Evolutionary conservation across 2,888 invertebrate genomes (phyloP), one percentile per base, ranked within the genome.

Genomic region (Idaea aversata): DNA sequence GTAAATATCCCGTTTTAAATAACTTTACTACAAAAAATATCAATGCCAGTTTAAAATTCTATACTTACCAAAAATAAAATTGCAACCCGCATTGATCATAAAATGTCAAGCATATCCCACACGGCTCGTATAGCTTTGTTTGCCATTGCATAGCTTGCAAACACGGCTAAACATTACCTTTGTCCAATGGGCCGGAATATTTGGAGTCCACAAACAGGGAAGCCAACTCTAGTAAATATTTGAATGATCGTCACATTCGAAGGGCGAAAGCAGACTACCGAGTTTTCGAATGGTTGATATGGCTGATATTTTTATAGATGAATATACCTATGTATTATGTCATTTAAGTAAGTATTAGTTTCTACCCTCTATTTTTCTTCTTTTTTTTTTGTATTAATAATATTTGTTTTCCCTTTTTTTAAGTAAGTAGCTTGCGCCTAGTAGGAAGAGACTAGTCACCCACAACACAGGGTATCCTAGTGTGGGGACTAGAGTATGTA

Each of bases 141-240:
- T 61, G n/a, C 6, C 61, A 61, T 61, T 34, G 61, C 34, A 35
- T 61, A 35, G n/a, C 61, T 47, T 61, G 62, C 36, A 62, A 64
- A 74, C 65, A 16, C 58, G 16, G 16, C 79, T 80, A 79, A 81
- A 82, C 82, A 83, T 86, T 85, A 82, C 87, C 80, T 79, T 83
- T 80, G 85, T 79, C 69, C 75, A 77, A 66, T 79, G 73, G 72
- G 66, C 76, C 70, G 81, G 78, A 81, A 80, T 68, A 73, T 61
- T 76, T 70, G 65, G 69, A 73, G 72, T 74, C 69, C 65, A 75
- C 78, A 81, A 76, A 84, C 76, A 79, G 71, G 71, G 71, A 74
- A 79, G 79, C 77, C 76, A 77, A 67, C 72, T 71, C 72, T 64
- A 68, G 82, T 83, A 85, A 88, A 88, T 86, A 84, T 87, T 83